A percentile compares a stretch with the other conserved stretches of the same genome.
Conservation (phyloP, 2,888 invertebrate species). For the Drosophila borealis region DNA sequence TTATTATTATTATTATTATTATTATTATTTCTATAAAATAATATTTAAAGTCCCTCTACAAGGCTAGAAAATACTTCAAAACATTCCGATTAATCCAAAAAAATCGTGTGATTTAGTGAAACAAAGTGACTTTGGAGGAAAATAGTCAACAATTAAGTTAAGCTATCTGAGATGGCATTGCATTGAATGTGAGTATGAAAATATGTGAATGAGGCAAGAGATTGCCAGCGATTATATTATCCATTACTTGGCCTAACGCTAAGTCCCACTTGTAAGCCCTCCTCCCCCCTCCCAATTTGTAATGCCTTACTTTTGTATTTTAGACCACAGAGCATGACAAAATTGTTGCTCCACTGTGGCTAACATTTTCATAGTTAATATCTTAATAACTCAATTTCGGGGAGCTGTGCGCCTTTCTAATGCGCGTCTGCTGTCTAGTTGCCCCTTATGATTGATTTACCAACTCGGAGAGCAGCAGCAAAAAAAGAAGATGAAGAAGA, state of each 20-base stretch:
- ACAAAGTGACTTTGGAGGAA: no score
- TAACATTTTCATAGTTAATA: slow-evolving; percentile 26
- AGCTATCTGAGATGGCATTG: neutral
- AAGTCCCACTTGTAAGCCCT: neutral
- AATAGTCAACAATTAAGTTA: no score
- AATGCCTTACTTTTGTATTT: slow-evolving; percentile 6
- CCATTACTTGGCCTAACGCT: slow-evolving; percentile 12
- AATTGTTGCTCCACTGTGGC: slow-evolving; percentile 19
- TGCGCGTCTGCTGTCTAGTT: slow-evolving; percentile 44
- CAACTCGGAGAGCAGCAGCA: slow-evolving; percentile 31
- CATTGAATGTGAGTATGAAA: neutral
- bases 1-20: no score
- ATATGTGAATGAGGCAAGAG: no score
- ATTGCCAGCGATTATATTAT: slow-evolving; percentile 15
- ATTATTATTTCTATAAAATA: no score
- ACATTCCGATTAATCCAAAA: no score
- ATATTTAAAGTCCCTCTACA: no score
- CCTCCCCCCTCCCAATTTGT: neutral
- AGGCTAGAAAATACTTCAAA: no score
- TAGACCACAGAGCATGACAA: slow-evolving; percentile 28
- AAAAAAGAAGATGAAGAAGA: neutral
- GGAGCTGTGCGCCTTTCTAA: slow-evolving; percentile 60
- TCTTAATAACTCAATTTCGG: slow-evolving; percentile 49
- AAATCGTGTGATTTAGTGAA: no score
- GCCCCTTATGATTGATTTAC: slow-evolving; percentile 60